Evolutionary conservation across 2,113 vertebrate genomes (phyloP).

Genomic region (Ariopsis seemanni): DNA sequence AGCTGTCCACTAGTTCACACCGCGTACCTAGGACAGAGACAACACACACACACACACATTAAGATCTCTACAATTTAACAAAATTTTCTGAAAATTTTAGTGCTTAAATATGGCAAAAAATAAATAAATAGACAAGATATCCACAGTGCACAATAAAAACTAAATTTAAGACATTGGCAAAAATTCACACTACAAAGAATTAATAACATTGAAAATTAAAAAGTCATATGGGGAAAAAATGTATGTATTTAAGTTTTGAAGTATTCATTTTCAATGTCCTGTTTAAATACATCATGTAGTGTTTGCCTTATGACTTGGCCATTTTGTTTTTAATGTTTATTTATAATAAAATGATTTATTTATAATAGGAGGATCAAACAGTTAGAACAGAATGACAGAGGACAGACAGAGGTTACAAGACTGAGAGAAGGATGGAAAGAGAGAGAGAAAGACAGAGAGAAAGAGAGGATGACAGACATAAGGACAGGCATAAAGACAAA

Average conservation of each 20-base stretch:
- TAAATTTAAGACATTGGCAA: background rate
- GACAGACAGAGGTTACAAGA: no score
- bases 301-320: background rate
- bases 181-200: no score
- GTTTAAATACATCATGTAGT: background rate
- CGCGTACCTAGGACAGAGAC: constrained; percentile 67
- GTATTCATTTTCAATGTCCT: background rate
- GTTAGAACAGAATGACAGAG: background rate
- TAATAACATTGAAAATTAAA: background rate
- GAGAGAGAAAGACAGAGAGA: background rate
- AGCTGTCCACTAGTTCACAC: constrained; percentile 86
- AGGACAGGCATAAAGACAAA: background rate
- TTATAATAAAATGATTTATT: background rate
- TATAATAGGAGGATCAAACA: background rate
- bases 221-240: background rate
- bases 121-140: background rate
- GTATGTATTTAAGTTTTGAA: background rate
- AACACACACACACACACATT: background rate
- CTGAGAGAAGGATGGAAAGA: no score
- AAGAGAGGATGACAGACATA: background rate
- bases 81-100: no score
- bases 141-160: background rate
- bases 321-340: background rate
- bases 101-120: background rate
- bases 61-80: no score